Evolutionary conservation across 2,888 invertebrate genomes (phyloP).

Genomic region (Sipha maydis): DNA sequence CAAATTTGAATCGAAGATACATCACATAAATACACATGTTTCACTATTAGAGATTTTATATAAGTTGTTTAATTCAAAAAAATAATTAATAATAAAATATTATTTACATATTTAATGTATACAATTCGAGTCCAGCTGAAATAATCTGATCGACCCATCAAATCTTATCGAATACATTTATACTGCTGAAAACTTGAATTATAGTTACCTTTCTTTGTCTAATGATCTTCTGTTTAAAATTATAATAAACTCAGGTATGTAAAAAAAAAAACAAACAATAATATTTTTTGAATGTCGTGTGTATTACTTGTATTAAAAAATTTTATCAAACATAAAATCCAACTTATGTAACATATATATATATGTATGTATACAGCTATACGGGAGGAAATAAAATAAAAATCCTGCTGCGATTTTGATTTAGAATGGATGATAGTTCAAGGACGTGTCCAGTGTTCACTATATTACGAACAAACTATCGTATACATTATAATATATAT

Average conservation of each 20-base stretch:
- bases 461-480: background rate
- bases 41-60: no score
- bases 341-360: background rate
- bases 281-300: background rate
- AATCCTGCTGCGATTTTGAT: conserved; percentile 15
- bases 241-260: background rate
- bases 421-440: conserved; percentile 3
- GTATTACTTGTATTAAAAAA: background rate
- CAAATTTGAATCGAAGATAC: no score
- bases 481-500: background rate
- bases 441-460: conserved; percentile 15
- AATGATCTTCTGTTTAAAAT: no score
- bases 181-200: no score
- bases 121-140: no score
- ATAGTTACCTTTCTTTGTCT: no score
- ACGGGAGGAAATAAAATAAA: background rate
- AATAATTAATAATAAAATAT: no score
- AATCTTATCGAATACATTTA: no score
- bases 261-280: background rate
- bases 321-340: background rate
- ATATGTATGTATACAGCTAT: background rate
- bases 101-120: no score
- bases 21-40: no score
- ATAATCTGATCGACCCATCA: no score
- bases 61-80: no score